phyloP scores from a whole-genome alignment of 2,113 vertebrate genomes.

The Campylomormyrus tamandua region DNA sequence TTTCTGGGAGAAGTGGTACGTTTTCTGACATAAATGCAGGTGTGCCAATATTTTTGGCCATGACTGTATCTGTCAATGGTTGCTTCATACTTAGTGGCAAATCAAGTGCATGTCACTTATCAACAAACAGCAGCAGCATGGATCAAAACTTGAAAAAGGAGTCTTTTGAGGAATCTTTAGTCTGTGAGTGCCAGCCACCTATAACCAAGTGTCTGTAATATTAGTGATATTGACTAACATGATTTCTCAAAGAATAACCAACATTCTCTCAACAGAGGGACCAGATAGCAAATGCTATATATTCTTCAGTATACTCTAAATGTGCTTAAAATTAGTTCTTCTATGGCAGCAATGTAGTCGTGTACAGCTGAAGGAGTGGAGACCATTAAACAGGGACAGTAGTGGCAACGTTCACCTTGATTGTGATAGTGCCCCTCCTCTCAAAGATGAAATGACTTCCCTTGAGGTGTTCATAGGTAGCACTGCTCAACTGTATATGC shows the following conservation, averaged over 20 bases:
- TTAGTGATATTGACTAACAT: neutral
- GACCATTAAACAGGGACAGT: neutral
- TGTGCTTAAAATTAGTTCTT: neutral
- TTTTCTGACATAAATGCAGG: no score
- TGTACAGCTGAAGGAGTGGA: neutral
- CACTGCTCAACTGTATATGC: constrained; percentile 64
- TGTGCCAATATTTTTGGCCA: no score
- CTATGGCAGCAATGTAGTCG: neutral
- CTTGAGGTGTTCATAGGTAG: constrained; percentile 61
- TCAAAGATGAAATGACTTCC: constrained; percentile 66
- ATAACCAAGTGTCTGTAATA: neutral
- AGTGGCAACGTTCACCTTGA: constrained; percentile 50
- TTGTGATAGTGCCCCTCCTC: constrained; percentile 58
- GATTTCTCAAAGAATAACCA: neutral
- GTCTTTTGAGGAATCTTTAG: neutral
- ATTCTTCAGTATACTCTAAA: neutral
- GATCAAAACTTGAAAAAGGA: neutral
- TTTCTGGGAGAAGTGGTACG: neutral
- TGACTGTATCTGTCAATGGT: neutral
- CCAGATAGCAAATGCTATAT: neutral
- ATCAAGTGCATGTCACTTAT: neutral
- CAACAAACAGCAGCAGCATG: neutral
- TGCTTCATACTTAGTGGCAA: neutral
- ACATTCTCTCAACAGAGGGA: neutral
- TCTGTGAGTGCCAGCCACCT: neutral